Evolutionary conservation across 1,140 invertebrate genomes (phyloP), one percentile per base, ranked within the genome.

Genomic region (Nasonia longicornis): DNA sequence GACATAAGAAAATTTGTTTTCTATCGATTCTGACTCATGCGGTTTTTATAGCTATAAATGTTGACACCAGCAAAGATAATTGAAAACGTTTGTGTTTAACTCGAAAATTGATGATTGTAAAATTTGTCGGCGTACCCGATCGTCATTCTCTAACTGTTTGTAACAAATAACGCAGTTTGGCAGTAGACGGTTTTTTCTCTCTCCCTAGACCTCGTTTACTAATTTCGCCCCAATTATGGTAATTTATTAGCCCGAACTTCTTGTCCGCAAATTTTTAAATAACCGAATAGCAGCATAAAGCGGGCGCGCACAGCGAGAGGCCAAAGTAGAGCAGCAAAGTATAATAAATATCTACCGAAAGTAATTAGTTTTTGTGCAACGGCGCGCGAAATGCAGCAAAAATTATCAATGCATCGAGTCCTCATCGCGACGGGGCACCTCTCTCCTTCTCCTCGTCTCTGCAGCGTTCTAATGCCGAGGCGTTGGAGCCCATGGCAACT

Each of bases 401-500:
- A 82, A 73, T 82, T 77, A 82, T 82, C 80, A 58, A 82, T 82
- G 52, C 80, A 77, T 72, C 45, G 63, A 63, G 58, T 42, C 70
- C 1, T 63, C 20, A 63, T 77, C 64, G 67, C 77, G 64, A 58
- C 78, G 45, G 78, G 70, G 58, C 26, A 67, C 26, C 69, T 35
- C 31, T 35, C 31, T 35, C 31, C 31, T 35, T 6, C 71, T 7
- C 3, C 6, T 45, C 71, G 22, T 66, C 16, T 35, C 63, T 77
- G 2, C 38, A 42, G 67, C 31, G 64, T 71, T 75, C 72, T 80
- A 80, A 75, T 75, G 29, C n/a, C 45, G 63, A 80, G 79, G 79
- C 79, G 79, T 80, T 29, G 81, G 3, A 45, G 79, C 83, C 20
- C 75, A 72, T 77, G 79, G 84, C 83, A 71, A 85, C 70, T 85